Conservation (phyloP, 2,888 invertebrate genomes). For the Sylvicola cinctus region DNA sequence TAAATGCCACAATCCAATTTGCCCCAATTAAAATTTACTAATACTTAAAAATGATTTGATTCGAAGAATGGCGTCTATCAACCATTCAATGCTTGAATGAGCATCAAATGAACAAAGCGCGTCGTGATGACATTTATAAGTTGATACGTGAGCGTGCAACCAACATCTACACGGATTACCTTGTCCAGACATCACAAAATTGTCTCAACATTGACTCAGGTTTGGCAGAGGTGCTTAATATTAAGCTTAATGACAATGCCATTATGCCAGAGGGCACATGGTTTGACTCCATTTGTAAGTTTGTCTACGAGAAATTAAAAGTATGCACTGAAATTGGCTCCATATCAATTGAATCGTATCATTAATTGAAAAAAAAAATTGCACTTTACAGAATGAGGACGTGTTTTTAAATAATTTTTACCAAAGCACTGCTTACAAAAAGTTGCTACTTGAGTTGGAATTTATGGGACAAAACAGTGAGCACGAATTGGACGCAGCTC, state of each 20-base stretch:
- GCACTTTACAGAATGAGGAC: slow-evolving; percentile 9
- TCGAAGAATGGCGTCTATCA: slow-evolving; percentile 10
- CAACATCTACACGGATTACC: slow-evolving; percentile 9
- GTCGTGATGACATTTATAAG: slow-evolving; percentile 9
- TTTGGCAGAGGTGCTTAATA: slow-evolving; percentile 10
- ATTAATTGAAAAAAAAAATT: not conserved
- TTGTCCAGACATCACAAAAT: slow-evolving; percentile 9
- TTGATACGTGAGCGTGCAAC: slow-evolving; percentile 9
- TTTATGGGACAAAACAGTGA: slow-evolving; percentile 7
- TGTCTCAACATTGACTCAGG: slow-evolving; percentile 10
- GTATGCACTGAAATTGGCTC: slow-evolving; percentile 4
- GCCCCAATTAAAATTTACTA: not conserved
- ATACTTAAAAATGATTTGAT: not conserved
- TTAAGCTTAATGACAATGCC: slow-evolving; percentile 9
- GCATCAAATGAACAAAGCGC: slow-evolving; percentile 9
- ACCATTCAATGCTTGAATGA: slow-evolving; percentile 7
- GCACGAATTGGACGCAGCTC: slow-evolving; percentile 2
- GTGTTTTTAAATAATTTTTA: slow-evolving; percentile 12
- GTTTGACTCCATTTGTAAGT: slow-evolving; percentile 12
- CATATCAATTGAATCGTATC: not conserved
- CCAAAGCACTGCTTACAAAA: slow-evolving; percentile 10
- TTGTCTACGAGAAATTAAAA: slow-evolving; percentile 11
- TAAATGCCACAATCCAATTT: slow-evolving; percentile 2
- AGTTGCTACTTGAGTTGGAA: slow-evolving; percentile 10
- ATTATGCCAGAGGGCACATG: slow-evolving; percentile 9